Conservation (phyloP, 1,140 invertebrate genomes). For the Dreissena rostriformis region DNA sequence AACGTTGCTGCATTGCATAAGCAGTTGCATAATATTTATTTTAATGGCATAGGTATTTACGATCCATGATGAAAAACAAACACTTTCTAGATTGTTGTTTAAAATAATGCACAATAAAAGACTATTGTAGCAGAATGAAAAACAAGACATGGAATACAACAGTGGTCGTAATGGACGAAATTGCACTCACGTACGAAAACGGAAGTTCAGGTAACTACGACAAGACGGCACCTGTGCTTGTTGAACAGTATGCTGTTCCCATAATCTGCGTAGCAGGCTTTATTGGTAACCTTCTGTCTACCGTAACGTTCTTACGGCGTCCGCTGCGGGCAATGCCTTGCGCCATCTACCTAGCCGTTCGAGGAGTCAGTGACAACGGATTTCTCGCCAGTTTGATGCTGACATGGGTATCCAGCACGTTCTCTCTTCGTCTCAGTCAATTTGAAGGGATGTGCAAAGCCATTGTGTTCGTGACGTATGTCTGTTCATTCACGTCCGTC, state of each 20-base stretch:
- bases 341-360: slow-evolving; percentile 21
- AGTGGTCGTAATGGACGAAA: too few relatives aligned
- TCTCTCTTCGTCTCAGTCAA: slow-evolving; percentile 21
- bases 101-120: too few relatives aligned
- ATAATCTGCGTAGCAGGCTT: slow-evolving; percentile 34
- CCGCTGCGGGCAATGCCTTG: slow-evolving; percentile 25
- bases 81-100: too few relatives aligned
- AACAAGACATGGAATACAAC: too few relatives aligned
- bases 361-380: slow-evolving; percentile 39
- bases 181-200: too few relatives aligned
- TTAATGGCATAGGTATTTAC: too few relatives aligned
- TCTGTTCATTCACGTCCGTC: slow-evolving; percentile 33
- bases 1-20: too few relatives aligned
- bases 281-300: slow-evolving; percentile 32
- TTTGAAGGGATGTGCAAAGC: slow-evolving; percentile 35
- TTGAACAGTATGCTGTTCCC: slow-evolving; percentile 42
- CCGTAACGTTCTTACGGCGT: slow-evolving; percentile 33
- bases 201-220: too few relatives aligned
- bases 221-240: background rate
- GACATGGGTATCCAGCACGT: slow-evolving; percentile 33
- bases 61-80: too few relatives aligned
- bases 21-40: too few relatives aligned
- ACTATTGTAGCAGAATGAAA: too few relatives aligned
- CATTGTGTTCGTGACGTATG: slow-evolving; percentile 33
- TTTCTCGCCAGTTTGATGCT: slow-evolving; percentile 31